Evolutionary conservation across 1,140 invertebrate species (phyloP), one percentile per base, ranked within the genome.

Genomic region (Drosophila pachea): DNA sequence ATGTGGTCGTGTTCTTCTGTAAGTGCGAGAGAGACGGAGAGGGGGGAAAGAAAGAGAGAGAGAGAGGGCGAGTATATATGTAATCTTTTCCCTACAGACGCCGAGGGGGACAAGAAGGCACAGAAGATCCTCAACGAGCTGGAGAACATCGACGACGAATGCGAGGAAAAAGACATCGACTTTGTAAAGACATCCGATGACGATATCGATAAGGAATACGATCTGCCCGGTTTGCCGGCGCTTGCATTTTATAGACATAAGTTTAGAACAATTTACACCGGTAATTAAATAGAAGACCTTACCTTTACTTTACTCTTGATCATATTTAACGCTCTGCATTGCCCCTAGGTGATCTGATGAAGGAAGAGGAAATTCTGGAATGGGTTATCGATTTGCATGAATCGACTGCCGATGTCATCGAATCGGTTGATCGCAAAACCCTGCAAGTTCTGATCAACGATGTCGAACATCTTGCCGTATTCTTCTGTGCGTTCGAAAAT

Each of bases 121-220:
- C 95, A 95, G 73, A 96, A 96, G 83, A 97, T 98, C 60, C 91
- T 98, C 0, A 93, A 93, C 76, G 96, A 98, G 90, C 88, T 98
- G 42, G 97, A 98, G 90, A 97, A 97, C 74, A 98, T 98, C 82
- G 97, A 98, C 81, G 96, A 98, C 82, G 96, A 97, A 81, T 97
- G 96, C 87, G 96, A 97, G 90, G 94, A 96, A 81, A 94, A 96
- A 88, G 95, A 96, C 69, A 97, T 98, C 72, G 95, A 96, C 88
- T 97, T 98, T 88, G 94, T 98, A 1, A 98, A 97, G 90, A 97
- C 97, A 73, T 97, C 96, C 8, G 97, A 98, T 86, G 94, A 95
- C 33, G 94, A 94, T 50, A 93, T 97, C 63, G 94, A 96, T 50
- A 95, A 95, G 83, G 96, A 97, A 91, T 98, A 97, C 87, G 96